Evolutionary conservation across 2,113 vertebrate species (phyloP).

Genomic region (Hepsetus odoe): DNA sequence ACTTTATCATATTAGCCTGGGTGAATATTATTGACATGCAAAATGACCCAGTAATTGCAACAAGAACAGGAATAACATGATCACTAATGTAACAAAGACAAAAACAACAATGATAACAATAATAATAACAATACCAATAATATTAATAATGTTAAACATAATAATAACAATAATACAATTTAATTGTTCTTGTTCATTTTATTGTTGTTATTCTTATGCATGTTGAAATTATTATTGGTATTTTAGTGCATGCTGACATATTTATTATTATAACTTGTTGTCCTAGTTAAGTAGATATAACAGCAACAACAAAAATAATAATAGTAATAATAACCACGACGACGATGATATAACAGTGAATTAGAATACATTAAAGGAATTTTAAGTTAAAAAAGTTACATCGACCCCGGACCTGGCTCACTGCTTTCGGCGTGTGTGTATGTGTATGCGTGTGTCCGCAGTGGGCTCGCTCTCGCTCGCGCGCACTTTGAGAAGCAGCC

Average conservation of each 20-base stretch:
- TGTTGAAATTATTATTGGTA: background rate
- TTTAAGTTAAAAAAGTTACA: background rate
- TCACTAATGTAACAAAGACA: too few species aligned
- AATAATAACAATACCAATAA: background rate
- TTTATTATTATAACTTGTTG: background rate
- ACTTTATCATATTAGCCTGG: too few species aligned
- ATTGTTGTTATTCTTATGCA: background rate
- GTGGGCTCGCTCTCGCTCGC: conserved; percentile 96
- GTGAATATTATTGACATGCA: too few species aligned
- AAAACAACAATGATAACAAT: background rate
- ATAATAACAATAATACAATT: background rate
- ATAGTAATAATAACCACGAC: too few species aligned
- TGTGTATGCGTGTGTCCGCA: conserved; percentile 79
- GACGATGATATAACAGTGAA: too few species aligned
- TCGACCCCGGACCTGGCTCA: background rate
- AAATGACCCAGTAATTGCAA: too few species aligned
- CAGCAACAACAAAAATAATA: background rate
- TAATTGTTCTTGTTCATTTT: background rate
- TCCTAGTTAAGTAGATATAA: background rate
- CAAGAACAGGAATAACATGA: too few species aligned
- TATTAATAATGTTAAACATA: background rate
- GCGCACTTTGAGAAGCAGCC: conserved; percentile 99
- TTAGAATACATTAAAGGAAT: background rate
- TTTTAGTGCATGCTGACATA: background rate
- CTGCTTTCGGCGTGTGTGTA: conserved; percentile 27